Conservation (phyloP, 2,888 invertebrate genomes). For the Sinohyriopsis cumingii region DNA sequence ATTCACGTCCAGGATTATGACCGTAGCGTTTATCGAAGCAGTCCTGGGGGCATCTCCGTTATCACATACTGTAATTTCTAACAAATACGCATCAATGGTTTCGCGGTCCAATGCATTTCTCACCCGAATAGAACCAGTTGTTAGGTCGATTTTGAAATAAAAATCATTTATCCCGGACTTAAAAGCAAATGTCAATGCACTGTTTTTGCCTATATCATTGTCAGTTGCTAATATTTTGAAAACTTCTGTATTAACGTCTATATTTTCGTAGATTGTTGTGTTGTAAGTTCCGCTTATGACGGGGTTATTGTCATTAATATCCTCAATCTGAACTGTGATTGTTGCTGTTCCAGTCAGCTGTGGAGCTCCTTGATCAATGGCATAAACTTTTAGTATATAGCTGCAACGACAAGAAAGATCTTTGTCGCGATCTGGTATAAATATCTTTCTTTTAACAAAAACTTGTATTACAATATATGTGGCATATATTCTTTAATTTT, state of each 20-base stretch:
- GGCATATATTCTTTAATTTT: too few species aligned
- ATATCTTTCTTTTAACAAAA: too few species aligned
- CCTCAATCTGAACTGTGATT: too few species aligned
- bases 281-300: conserved; percentile 9
- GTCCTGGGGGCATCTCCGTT: conserved; percentile 9
- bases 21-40: conserved; percentile 8
- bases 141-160: conserved; percentile 32
- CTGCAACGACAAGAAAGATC: too few species aligned
- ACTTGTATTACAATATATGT: too few species aligned
- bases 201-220: conserved; percentile 20
- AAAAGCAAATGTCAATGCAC: conserved; percentile 5
- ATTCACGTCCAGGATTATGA: conserved; percentile 24
- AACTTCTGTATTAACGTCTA: conserved; percentile 13
- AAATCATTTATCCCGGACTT: too few species aligned
- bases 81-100: conserved; percentile 11
- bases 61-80: conserved; percentile 10
- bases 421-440: too few species aligned
- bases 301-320: conserved; percentile 3
- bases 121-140: conserved; percentile 30
- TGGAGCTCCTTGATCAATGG: too few species aligned
- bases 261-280: conserved; percentile 16
- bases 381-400: too few species aligned
- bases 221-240: conserved; percentile 14
- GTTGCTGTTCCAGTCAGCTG: too few species aligned
- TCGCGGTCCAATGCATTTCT: conserved; percentile 45